Base-by-base conservation (phyloP, 2,888 invertebrate genomes). In the Epirrhoe alternata region DNA sequence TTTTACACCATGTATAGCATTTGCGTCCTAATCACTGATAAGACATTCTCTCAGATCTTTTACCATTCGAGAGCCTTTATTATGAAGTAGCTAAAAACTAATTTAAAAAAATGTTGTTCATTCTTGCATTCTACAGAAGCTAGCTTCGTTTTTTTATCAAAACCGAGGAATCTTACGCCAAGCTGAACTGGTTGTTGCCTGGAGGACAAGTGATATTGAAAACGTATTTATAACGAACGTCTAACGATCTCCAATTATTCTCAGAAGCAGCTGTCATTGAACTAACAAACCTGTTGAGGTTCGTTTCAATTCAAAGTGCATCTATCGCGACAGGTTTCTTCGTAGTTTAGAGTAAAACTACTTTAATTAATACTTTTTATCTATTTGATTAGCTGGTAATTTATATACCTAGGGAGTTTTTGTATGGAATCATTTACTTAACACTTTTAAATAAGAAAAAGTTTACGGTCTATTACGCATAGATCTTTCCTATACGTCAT, bases 201-300 rank as follows among this genome's bases (percentile, higher is more conserved):
- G 4, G 30, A 55, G 7, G 6, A 30, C 24, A 14, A 61, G 35
- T 24, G 38, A 45, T 63, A 56, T 63, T 57, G 56, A 62, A 50
- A 56, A 17, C 56, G 51, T 51, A 50, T 63, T 51, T 57, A 51
- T 56, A 56, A 52, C 51, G 52, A 33, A 57, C 17, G 47, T 52
- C 47, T 63, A 63, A 63, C 57, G 63, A 63, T 63, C 17, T 63
- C 63, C 63, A 63, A 63, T 58, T 63, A 63, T 53, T 58, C 24
- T 6, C n/a, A 51, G 33, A 17, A 63, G 53, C 52, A 52, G 31
- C 16, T 56, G 51, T 10, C n/a, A 35, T 54, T 54, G 3, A 30
- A 45, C 31, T 24, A 61, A 47, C 45, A 12, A 45, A 54, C 42
- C 33, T 47, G 16, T 47, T 16, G 16, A 47, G 16, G 38, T 12